Percentiles rank a stretch among this genome's conserved stretches.
Conservation (phyloP, 2,797 vertebrate genomes). For the Chaunax sp. region DNA sequence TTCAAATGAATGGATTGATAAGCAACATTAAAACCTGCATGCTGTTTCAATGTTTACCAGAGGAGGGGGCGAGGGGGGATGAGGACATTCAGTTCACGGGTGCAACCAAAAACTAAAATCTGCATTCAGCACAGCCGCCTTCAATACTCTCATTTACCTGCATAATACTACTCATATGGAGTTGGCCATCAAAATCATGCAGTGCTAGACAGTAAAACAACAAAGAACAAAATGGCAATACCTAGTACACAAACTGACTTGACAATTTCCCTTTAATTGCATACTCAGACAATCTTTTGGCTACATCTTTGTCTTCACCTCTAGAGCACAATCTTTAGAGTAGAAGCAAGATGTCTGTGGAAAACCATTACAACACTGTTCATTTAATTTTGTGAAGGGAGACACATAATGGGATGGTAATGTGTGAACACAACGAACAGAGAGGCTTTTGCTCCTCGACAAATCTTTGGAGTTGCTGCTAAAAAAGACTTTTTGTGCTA, state of each 20-base stretch:
- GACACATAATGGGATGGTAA: conserved; percentile 78
- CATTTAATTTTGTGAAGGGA: conserved; percentile 67
- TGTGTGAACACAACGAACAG: conserved; percentile 73
- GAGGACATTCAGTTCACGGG: conserved; percentile 51
- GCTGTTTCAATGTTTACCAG: conserved; percentile 80
- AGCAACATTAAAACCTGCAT: conserved; percentile 79
- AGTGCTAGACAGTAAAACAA: conserved; percentile 26
- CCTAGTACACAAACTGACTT: conserved; percentile 27
- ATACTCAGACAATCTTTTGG: conserved; percentile 23
- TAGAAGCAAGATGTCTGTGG: conserved; percentile 52
- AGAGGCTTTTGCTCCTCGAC: conserved; percentile 66
- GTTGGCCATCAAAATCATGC: not conserved
- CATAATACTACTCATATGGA: not conserved
- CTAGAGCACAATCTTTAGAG: conserved; percentile 37
- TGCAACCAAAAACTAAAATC: conserved; percentile 52
- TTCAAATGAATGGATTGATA: conserved; percentile 55
- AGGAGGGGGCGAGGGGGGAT: conserved; percentile 41
- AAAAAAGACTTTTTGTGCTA: conserved; percentile 66
- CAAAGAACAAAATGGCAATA: conserved; percentile 24
- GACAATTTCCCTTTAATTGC: conserved; percentile 34
- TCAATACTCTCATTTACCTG: conserved; percentile 53
- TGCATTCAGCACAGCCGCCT: conserved; percentile 36
- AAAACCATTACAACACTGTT: conserved; percentile 62
- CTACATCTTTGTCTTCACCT: conserved; percentile 27
- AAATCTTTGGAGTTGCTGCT: conserved; percentile 70